These are phyloP conservation scores for Numenius phaeopus DNA, from an alignment of 2,797 vertebrate species.

Conservation along the genomic window DNA sequence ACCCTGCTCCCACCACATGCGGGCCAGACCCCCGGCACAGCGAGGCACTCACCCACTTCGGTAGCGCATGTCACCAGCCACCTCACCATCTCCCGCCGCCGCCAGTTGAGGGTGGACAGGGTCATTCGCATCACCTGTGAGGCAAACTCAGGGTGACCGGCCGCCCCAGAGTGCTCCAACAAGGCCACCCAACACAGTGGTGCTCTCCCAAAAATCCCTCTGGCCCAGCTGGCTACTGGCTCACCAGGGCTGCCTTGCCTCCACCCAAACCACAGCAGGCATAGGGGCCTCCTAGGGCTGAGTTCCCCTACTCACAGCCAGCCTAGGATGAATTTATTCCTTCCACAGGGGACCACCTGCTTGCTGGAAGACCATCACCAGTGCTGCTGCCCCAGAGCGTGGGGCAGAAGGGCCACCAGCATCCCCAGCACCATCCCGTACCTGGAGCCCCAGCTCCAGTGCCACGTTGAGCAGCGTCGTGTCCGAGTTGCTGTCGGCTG, in stretches of 20 bases:
- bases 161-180: not conserved
- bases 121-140: constrained; percentile 98
- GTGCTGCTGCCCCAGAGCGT: fast-evolving
- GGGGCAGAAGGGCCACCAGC: not conserved
- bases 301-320: not conserved
- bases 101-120: constrained; percentile 97
- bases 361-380: not conserved
- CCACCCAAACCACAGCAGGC: not conserved
- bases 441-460: constrained; percentile 95
- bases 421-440: not conserved
- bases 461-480: constrained; percentile 96
- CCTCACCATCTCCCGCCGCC: constrained; percentile 97
- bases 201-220: not conserved
- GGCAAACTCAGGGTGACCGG: not conserved
- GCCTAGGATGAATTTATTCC: not conserved
- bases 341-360: not conserved
- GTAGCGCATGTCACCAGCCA: constrained; percentile 98
- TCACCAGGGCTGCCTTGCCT: fast-evolving
- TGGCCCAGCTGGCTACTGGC: not conserved
- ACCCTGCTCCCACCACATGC: fast-evolving
- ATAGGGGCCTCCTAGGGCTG: not conserved
- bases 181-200: not conserved
- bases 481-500: constrained; percentile 92
- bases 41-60: constrained; percentile 91
- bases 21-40: fast-evolving